These are phyloP conservation scores for Apoderus coryli DNA, from an alignment of 2,888 invertebrate genomes.

Conservation along the genomic window DNA sequence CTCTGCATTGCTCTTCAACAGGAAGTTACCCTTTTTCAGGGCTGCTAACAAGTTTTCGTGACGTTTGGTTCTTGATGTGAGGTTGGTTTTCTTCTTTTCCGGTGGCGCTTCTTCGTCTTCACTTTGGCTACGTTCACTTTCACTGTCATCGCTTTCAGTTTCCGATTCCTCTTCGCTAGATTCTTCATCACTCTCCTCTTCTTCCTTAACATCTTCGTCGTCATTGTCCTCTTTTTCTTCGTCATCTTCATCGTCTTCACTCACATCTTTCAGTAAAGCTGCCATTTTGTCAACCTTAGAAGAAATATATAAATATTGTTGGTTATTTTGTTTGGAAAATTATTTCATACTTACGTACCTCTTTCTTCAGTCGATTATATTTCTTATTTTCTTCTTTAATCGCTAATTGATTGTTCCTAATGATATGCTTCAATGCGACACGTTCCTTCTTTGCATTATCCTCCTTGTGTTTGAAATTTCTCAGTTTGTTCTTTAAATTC, in stretches of 20 bases:
- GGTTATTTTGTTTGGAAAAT: not conserved
- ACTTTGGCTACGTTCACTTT: constrained; percentile 44
- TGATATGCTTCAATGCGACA: constrained; percentile 59
- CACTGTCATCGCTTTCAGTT: constrained; percentile 45
- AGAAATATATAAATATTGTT: too few relatives aligned
- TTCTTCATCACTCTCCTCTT: constrained; percentile 37
- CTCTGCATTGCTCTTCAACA: constrained; percentile 78
- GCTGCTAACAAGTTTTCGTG: constrained; percentile 56
- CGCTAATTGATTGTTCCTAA: constrained; percentile 65
- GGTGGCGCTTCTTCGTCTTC: constrained; percentile 48
- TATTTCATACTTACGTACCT: constrained; percentile 49
- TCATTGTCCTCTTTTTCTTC: constrained; percentile 46
- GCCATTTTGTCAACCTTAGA: constrained; percentile 77
- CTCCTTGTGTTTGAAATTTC: constrained; percentile 46
- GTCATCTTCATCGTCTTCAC: constrained; percentile 50
- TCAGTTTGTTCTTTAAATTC: constrained; percentile 40
- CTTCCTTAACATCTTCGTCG: constrained; percentile 38
- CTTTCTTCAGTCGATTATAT: constrained; percentile 69
- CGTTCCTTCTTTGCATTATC: constrained; percentile 65
- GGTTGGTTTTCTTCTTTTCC: constrained; percentile 51
- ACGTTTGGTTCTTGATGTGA: constrained; percentile 49
- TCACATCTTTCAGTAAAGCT: constrained; percentile 67
- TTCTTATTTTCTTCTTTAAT: constrained; percentile 70
- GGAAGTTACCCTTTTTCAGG: constrained; percentile 75
- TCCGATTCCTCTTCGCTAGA: constrained; percentile 56